Evolutionary conservation across 2,888 invertebrate genomes (phyloP), one percentile per base, ranked within the genome.

Genomic region (Timema cristinae): DNA sequence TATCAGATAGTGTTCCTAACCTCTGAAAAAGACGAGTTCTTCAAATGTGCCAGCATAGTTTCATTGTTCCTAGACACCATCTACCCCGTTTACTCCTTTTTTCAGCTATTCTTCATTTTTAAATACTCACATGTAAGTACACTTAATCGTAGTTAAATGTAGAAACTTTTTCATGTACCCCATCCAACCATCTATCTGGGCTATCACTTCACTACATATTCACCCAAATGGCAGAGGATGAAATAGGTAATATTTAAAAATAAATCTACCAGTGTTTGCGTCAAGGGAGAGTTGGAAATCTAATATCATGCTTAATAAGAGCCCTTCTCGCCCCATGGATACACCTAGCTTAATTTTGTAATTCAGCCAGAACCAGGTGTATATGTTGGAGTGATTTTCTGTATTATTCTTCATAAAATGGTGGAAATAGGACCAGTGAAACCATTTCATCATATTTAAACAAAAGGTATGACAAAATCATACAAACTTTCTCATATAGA

Each of bases 71-170:
- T 90, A 51, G 91, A 91, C 75, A 81, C 91, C n/a, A 79, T 91
- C 69, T 89, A 90, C 77, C 90, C 92, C 0, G 78, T 88, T 32
- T 93, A 91, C 81, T 91, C 91, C 56, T 90, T 93, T 80, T 81
- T 90, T 66, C 89, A 92, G 77, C 84, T 93, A 2, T 93, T 90
- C 81, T 92, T 93, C 79, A 88, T 92, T 75, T 93, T 92, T 80
- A 91, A 93, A 80, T 93, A 91, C 81, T 91, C 92, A 6, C 93
- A 92, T 81, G 92, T 93, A 81, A 88, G 83, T 79, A 56, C 7
- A 7, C 4, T 63, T 10, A n/a, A 2, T 67, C 13, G n/a, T 11
- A 11, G 11, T n/a, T 54, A n/a, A 54, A 13, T 54, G n/a, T 54
- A 54, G n/a, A 11, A 54, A 54, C 11, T 54, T 54, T 1, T 13